Conservation (phyloP, 2,888 invertebrate species). For the Dermolepida albohirtum region DNA sequence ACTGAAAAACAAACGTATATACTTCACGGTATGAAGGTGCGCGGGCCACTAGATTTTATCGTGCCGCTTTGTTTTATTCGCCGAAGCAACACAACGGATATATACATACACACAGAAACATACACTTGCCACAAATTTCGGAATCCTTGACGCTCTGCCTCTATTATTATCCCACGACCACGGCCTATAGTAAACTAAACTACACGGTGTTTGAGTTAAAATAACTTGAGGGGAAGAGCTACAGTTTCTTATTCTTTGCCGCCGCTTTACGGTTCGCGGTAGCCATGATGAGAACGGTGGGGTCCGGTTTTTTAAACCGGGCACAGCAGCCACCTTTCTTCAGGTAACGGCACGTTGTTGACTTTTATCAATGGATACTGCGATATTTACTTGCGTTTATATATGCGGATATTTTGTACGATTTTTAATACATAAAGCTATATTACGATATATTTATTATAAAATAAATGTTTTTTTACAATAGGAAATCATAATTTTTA, state of each 20-base stretch:
- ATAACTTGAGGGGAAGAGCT: constrained; percentile 28
- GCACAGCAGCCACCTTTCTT: constrained; percentile 5
- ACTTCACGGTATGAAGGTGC: constrained; percentile 8
- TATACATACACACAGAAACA: background rate
- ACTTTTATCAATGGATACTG: background rate
- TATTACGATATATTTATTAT: no score
- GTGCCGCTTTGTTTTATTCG: constrained; percentile 30
- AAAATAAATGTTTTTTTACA: no score
- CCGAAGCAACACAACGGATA: no score
- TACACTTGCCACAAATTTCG: constrained; percentile 30
- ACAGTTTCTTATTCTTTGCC: constrained; percentile 30
- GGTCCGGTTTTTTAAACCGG: constrained; percentile 42
- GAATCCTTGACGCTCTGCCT: constrained; percentile 36
- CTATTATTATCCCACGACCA: constrained; percentile 41
- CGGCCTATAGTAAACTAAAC: constrained; percentile 37
- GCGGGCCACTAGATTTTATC: constrained; percentile 30
- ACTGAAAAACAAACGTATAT: constrained; percentile 7
- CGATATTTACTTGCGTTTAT: background rate
- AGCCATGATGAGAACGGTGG: constrained; percentile 40
- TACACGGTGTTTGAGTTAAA: constrained; percentile 36
- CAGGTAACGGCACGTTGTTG: constrained; percentile 16
- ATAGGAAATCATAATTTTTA: no score
- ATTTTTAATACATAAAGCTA: no score
- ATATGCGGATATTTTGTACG: no score
- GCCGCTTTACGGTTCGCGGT: constrained; percentile 26